These are phyloP conservation scores for Ophraella communa DNA, from an alignment of 2,888 invertebrate genomes.

Conservation along the genomic window DNA sequence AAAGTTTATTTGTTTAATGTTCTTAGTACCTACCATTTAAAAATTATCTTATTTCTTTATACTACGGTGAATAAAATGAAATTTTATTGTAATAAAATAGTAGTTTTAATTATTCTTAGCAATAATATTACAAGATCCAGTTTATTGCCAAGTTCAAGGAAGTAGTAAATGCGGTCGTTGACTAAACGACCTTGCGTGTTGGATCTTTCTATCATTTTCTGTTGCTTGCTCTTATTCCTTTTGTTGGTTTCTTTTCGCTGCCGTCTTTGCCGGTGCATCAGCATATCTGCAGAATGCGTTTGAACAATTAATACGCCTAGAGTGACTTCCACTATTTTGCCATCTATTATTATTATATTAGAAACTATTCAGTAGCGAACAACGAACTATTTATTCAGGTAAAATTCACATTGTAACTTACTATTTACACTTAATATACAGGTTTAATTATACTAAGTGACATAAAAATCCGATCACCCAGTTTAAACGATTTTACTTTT, in stretches of 20 bases:
- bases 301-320: neutral
- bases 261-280: neutral
- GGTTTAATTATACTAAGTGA: too few relatives aligned
- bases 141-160: conserved; percentile 54
- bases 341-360: neutral
- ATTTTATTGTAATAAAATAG: neutral
- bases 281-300: conserved; percentile 3
- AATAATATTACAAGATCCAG: conserved; percentile 41
- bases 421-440: too few relatives aligned
- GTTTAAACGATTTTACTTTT: too few relatives aligned
- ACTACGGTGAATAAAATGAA: neutral
- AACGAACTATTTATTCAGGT: too few relatives aligned
- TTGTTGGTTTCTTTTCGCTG: conserved; percentile 4
- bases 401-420: too few relatives aligned
- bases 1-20: too few relatives aligned
- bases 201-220: conserved; percentile 30
- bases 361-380: neutral
- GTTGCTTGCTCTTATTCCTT: conserved; percentile 10
- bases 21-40: neutral
- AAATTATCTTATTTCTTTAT: neutral
- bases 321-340: neutral
- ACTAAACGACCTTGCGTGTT: conserved; percentile 55
- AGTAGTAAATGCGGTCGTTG: conserved; percentile 54
- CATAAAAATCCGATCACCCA: too few relatives aligned
- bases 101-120: neutral